Base-by-base conservation (phyloP, 2,888 invertebrate genomes). In the Exocentrus adspersus region DNA sequence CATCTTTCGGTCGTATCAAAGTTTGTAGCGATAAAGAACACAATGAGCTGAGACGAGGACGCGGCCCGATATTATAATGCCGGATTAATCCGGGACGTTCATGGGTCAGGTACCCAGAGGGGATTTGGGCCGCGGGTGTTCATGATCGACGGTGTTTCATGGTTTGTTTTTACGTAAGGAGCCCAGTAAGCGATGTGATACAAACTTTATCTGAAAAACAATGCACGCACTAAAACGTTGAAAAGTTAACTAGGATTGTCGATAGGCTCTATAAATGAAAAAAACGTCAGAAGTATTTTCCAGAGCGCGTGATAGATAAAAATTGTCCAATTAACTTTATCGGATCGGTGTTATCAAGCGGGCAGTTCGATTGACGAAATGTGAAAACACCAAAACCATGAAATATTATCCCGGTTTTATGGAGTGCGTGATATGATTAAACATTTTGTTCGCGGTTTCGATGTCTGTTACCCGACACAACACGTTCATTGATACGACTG, bases 1-100 rank as follows among this genome's bases (percentile, higher is more conserved):
- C 80, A 81, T 81, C 78, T 80, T 79, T 80, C 79, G 80, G 77
- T 75, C 77, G 76, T 80, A 80, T 80, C 80, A 79, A 80, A 80
- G 77, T 76, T 72, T 75, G 72, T 72, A 75, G 73, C 76, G 75
- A 74, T 71, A 71, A 77, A 74, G 78, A 73, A 76, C 73, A 77
- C 75, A 78, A 78, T 76, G 74, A 74, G 73, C 68, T 69, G 68
- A 72, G 74, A 67, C 70, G 69, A 71, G 67, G 65, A 64, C 52
- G 60, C 58, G 67, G 56, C 54, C 63, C 65, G 69, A 74, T 73
- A 74, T 74, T 75, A 72, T 75, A 72, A 74, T 74, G 72, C 70
- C 72, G 71, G 72, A 73, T 73, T 54, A 73, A 73, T 73, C 71
- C 72, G 67, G 48, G 53, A 52, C 16, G n/a, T 41, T 30, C 21